A percentile compares a stretch with the other conserved stretches of the same genome.
Evolutionary conservation across 2,113 vertebrate genomes (phyloP).

Genomic region (Urocitellus parryii): DNA sequence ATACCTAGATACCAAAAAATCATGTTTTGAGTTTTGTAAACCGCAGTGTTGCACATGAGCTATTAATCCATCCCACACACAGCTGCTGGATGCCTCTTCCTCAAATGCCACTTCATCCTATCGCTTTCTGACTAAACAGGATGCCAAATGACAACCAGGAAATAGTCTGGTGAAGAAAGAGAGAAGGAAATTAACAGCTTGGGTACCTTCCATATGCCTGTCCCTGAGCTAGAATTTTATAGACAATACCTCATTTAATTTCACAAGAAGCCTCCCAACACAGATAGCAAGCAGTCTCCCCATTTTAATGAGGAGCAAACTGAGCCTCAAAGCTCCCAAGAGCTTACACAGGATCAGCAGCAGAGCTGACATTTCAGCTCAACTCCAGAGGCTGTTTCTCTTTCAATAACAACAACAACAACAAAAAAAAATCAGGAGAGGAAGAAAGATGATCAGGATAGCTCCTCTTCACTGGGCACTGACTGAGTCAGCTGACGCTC

Average conservation of each 20-base stretch:
- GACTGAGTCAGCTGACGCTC: neutral
- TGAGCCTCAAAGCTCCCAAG: neutral
- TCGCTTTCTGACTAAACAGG: neutral
- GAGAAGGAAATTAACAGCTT: neutral
- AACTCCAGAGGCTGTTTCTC: neutral
- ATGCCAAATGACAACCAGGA: neutral
- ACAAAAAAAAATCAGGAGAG: neutral
- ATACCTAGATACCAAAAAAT: neutral
- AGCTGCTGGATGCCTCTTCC: neutral
- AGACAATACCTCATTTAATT: neutral
- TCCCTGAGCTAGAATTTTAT: too few species aligned
- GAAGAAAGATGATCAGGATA: neutral
- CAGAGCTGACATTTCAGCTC: neutral
- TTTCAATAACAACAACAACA: neutral
- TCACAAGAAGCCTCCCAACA: neutral
- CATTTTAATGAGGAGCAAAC: neutral
- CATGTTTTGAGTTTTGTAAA: neutral
- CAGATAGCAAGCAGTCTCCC: too few species aligned
- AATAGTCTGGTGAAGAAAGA: neutral
- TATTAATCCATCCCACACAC: neutral
- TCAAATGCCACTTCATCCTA: neutral
- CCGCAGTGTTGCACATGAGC: rapidly evolving
- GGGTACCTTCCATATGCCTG: neutral
- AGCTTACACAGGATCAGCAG: neutral
- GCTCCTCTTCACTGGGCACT: neutral